Evolutionary conservation across 2,888 invertebrate species (phyloP), one percentile per base, ranked within the genome.

Genomic region (Deilephila elpenor): DNA sequence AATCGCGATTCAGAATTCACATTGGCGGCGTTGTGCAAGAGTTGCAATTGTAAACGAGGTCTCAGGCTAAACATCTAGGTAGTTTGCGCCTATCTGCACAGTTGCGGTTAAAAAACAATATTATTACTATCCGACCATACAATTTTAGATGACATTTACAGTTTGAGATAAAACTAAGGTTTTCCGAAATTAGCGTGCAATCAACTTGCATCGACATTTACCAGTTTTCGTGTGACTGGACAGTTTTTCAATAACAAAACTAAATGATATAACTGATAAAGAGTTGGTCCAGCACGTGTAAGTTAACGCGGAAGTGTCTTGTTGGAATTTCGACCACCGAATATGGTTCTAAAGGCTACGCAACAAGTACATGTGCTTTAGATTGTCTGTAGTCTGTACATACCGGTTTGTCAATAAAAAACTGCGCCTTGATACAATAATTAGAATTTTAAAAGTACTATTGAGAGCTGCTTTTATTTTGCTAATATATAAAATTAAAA

Each of bases 21-120:
- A 51, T 25, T 51, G 67, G 20, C 25, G 72, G 32, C 64, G 67
- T 75, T 20, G 72, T 62, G 51, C 67, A 67, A 67, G 25, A 51
- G 17, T 8, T 32, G 60, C 72, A n/a, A 62, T 44, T 67, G 20
- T 67, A 25, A 67, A 25, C 67, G 44, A 67, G 51, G 25, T 67
- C 51, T 20, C 64, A 67, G 44, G n/a, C 44, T 51, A 8, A 20
- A 32, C 34, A n/a, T 37, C 62, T 62, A 62, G 37, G 5, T 20
- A 67, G 5, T 51, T 51, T 67, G 67, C 51, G 44, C 1, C 25
- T 67, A 51, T 67, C 44, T 67, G 14, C 5, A 51, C 1, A 51
- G 5, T 25, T 67, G 51, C 51, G 51, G 67, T n/a, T 67, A 51
- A 67, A 25, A 34, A 51, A 5, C 17, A 3, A 17, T 17, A 51